Base-by-base conservation (phyloP, 2,888 invertebrate species). In the Melanchra persicariae region DNA sequence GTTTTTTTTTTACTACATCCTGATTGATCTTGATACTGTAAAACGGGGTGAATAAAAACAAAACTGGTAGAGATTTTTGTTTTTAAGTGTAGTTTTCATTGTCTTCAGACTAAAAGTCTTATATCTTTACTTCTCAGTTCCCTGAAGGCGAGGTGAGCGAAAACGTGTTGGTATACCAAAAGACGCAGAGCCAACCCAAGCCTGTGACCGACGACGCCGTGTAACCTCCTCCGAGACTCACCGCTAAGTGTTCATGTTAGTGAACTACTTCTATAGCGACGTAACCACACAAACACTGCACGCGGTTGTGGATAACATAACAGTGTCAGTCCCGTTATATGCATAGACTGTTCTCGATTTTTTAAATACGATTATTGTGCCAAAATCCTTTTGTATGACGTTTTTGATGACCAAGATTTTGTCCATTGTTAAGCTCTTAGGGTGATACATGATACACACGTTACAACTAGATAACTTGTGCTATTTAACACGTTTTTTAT, bases 101-200 rank as follows among this genome's bases (percentile, higher is more conserved):
- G n/a, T n/a, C n/a, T n/a, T n/a, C n/a, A n/a, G n/a, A n/a, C n/a
- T n/a, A n/a, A n/a, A n/a, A n/a, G n/a, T 34, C 1, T 22, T 22
- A 40, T 49, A n/a, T 62, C 2, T 70, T 49, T 62, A 19, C 10
- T 79, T 65, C 70, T 52, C 90, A 96, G 95, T 94, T 93, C 80
- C 95, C 95, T 0, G 92, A 93, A 87, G 95, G 94, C 58, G 95
- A 95, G 73, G 93, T 95, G 0, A 89, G 95, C 0, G 91, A 92
- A 77, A 94, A 91, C 0, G 90, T 96, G 26, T 85, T 95, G n/a
- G 90, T 96, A 57, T 94, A 89, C 81, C 87, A 92, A 85, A 94
- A 91, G 74, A 84, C 85, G 15, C 85, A 83, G 54, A 83, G 75
- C 65, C 86, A 79, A 55, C 73, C 89, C 22, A 83, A 83, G 43